Conservation (phyloP, 1,140 invertebrate species). For the Drosophila jambulina region DNA sequence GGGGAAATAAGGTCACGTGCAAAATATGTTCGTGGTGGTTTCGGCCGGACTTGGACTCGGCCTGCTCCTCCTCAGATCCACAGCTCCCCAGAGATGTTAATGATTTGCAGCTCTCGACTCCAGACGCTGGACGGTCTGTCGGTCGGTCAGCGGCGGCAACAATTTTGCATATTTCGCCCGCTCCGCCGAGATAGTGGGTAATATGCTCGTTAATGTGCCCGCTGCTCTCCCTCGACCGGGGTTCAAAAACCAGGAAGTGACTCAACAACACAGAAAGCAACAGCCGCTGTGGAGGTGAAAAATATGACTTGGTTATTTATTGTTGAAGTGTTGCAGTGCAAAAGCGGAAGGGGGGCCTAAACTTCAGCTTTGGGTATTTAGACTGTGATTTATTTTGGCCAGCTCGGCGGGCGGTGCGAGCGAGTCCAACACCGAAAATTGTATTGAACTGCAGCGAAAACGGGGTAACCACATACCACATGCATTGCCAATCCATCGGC, state of each 20-base stretch:
- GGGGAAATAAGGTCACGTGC: constrained; percentile 83
- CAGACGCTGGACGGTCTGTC: constrained; percentile 23
- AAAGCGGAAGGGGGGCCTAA: constrained; percentile 65
- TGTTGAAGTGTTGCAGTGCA: constrained; percentile 82
- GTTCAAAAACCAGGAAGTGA: constrained; percentile 83
- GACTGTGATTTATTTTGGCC: constrained; percentile 78
- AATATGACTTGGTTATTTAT: constrained; percentile 84
- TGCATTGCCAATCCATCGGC: constrained; percentile 42
- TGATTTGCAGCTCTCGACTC: constrained; percentile 74
- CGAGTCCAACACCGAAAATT: constrained; percentile 37
- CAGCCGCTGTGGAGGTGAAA: constrained; percentile 61
- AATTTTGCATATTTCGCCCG: constrained; percentile 78
- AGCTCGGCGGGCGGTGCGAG: constrained; percentile 69
- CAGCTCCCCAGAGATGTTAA: constrained; percentile 70
- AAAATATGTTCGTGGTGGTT: constrained; percentile 81
- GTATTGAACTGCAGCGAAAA: constrained; percentile 37
- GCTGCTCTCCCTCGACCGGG: constrained; percentile 53
- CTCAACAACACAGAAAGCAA: constrained; percentile 69
- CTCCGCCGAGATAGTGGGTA: constrained; percentile 71
- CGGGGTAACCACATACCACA: constrained; percentile 36
- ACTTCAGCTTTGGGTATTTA: constrained; percentile 81
- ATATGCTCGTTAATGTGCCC: constrained; percentile 83
- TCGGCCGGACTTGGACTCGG: constrained; percentile 17
- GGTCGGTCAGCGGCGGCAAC: constrained; percentile 67
- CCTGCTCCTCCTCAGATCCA: constrained; percentile 6